Conservation (phyloP, 2,797 vertebrate genomes). For the Aulostomus chinensis region DNA sequence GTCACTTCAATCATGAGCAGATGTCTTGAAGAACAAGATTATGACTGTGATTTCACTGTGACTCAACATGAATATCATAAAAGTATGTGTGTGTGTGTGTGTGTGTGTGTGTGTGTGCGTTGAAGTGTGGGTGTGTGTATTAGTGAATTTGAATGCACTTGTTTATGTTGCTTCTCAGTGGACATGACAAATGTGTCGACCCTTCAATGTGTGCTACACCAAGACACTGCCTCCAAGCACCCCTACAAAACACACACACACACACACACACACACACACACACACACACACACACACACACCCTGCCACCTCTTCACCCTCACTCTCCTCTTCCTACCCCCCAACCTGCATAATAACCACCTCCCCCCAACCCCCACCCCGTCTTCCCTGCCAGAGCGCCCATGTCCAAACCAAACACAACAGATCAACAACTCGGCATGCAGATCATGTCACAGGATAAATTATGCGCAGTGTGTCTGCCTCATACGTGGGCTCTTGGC, state of each 20-base stretch:
- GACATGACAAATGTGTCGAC: constrained; percentile 80
- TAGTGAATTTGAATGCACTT: constrained; percentile 62
- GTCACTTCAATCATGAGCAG: constrained; percentile 59
- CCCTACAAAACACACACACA: constrained; percentile 44
- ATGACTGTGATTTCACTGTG: constrained; percentile 51
- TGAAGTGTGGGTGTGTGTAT: constrained; percentile 40
- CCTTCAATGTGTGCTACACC: constrained; percentile 63
- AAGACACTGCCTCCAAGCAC: constrained; percentile 40
- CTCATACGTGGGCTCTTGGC: constrained; percentile 77
- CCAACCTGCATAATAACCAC: constrained; percentile 70
- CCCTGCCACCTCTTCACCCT: constrained; percentile 65
- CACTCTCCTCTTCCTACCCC: constrained; percentile 41
- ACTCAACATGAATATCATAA: constrained; percentile 52
- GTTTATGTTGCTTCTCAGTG: constrained; percentile 75
- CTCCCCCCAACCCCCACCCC: constrained; percentile 19
- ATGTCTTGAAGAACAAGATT: constrained; percentile 55
- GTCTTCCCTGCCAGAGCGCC: constrained; percentile 70
- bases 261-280: constrained; percentile 20
- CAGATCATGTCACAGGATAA: constrained; percentile 84
- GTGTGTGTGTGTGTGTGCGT: constrained; percentile 7
- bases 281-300: constrained; percentile 35
- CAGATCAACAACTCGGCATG: constrained; percentile 84
- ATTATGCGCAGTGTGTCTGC: constrained; percentile 83
- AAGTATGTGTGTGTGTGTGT: constrained; percentile 3
- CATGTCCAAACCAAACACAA: constrained; percentile 81